Base-by-base conservation (phyloP, 2,113 vertebrate genomes). In the Zosterops pallidus region DNA sequence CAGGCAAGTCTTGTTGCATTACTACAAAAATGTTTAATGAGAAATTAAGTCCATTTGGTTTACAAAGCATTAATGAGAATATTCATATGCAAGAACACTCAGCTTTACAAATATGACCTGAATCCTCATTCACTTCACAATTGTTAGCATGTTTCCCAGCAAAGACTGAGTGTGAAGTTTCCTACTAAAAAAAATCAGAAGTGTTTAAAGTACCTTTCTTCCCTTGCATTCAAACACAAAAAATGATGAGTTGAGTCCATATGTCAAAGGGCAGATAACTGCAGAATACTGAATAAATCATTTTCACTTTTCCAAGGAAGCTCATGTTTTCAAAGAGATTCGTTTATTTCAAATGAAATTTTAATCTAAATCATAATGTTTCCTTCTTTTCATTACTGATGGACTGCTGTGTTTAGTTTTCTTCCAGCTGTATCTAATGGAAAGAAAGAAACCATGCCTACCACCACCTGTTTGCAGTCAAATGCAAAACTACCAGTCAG, bases 1-100 rank as follows among this genome's bases (percentile, higher is more conserved):
- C 70, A 91, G 90, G 88, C 85, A 91, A 93, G 70, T 29, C 83
- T 95, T 91, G 55, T 80, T 95, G 94, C 78, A 57, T 92, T 93
- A 90, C n/a, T 78, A 69, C 12, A 55, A 93, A 90, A 82, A 83
- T 70, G 77, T 82, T 83, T 78, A 94, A 90, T 84, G 82, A 92
- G 86, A 77, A 85, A 83, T 83, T 56, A 90, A 92, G 56, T 89
- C 69, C 14, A 25, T 92, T 72, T 90, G 21, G 59, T 64, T 67
- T 86, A 95, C 37, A 52, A 83, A 80, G 72, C 89, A 86, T 83
- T 92, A 87, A 94, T 89, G 76, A 95, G 57, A 90, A 70, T 82
- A 57, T 64, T 92, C 76, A 84, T 47, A 74, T 76, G 47, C 50
- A 89, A 80, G 72, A 90, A 93, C 55, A 79, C 18, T 67, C 6